Conservation (phyloP, 2,113 vertebrate species). For the Trematocara macrostoma region DNA sequence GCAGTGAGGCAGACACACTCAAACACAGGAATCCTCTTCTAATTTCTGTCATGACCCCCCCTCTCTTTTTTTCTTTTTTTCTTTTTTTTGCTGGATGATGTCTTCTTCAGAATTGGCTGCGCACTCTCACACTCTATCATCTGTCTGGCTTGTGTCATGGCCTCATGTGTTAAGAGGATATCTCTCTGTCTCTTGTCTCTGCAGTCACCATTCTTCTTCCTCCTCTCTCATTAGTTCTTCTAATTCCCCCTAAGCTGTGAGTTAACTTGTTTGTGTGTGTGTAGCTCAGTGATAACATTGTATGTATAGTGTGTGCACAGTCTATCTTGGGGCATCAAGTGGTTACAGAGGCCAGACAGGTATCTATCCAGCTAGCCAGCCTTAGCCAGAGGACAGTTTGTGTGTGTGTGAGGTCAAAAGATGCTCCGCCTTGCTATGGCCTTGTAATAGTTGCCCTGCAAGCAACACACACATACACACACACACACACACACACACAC, state of each 20-base stretch:
- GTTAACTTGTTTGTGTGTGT: constrained; percentile 22
- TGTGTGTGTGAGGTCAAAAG: constrained; percentile 27
- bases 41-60: constrained; percentile 81
- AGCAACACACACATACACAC: constrained; percentile 51
- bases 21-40: constrained; percentile 82
- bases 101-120: constrained; percentile 80
- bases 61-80: constrained; percentile 60
- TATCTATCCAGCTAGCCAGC: constrained; percentile 26
- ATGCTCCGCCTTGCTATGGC: constrained; percentile 42
- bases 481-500: constrained; percentile 40
- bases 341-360: constrained; percentile 38
- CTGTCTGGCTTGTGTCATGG: constrained; percentile 68
- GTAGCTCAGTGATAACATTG: constrained; percentile 4
- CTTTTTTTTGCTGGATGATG: constrained; percentile 75
- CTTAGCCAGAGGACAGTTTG: constrained; percentile 58
- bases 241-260: constrained; percentile 22
- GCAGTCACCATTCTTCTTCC: constrained; percentile 17
- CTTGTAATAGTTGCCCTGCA: constrained; percentile 68
- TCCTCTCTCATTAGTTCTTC: constrained; percentile 35
- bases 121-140: constrained; percentile 27
- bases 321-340: constrained; percentile 50
- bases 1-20: constrained; percentile 79
- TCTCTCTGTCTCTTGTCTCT: constrained; percentile 61
- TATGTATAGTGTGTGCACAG: not conserved
- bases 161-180: constrained; percentile 16